Base-by-base conservation (phyloP, 2,113 vertebrate genomes). In the Brachirus orientalis region DNA sequence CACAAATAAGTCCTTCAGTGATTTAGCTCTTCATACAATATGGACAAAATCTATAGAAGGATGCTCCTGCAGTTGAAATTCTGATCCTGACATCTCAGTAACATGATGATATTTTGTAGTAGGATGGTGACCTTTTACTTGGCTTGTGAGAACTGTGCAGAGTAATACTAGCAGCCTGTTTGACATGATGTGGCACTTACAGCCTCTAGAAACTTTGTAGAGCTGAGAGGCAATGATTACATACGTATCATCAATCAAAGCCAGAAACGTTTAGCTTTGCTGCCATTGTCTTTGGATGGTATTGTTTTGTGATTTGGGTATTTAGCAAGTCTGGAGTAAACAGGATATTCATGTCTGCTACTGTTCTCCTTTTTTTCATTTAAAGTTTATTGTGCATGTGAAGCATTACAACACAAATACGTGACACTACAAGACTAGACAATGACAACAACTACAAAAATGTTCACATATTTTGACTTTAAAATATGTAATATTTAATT, bases 151-250 rank as follows among this genome's bases (percentile, higher is more conserved):
- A 82, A 64, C 70, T 73, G 50, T 72, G 71, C 28, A 28, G 79
- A 66, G 45, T 57, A 44, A 84, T 56, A 19, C 67, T 50, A 6
- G n/a, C 71, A 63, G 66, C 44, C 54, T 63, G 78, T 63, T 63
- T 50, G 62, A 59, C 66, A 81, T 86, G 83, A 89, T 48, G 79
- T 86, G 88, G 69, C 81, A 13, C 54, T 79, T 43, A 7, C 63
- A 64, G 75, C 70, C 40, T 80, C 55, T 50, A 65, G 60, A 61
- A 62, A 84, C 63, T 61, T 40, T 28, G 28, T 54, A 56, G 45
- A 75, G 69, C 48, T 68, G 52, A 58, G 57, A 46, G 55, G 59
- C 37, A 70, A 85, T 69, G 56, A 47, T 63, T 69, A 20, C 60
- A 60, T 55, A 2, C 83, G 50, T 17, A 54, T 79, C 61, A 63